Percentiles rank a stretch among this genome's conserved stretches.
Conservation (phyloP, 2,113 vertebrate genomes). For the Parus major region DNA sequence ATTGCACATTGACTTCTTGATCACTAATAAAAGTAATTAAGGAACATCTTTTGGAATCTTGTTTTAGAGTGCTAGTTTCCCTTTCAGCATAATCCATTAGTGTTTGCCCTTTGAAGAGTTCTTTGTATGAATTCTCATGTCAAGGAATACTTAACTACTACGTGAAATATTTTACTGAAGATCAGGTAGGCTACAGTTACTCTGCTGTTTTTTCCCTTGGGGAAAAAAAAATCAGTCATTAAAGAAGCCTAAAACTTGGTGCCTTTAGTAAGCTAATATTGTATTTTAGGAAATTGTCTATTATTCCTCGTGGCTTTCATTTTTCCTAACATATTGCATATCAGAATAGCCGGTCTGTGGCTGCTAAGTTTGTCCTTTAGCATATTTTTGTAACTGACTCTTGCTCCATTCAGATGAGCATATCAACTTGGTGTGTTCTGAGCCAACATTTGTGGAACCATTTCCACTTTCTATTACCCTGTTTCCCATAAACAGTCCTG, state of each 20-base stretch:
- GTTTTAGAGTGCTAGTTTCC: not conserved
- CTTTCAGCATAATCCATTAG: not conserved
- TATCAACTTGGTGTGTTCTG: not conserved
- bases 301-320: not conserved
- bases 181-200: not conserved
- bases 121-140: not conserved
- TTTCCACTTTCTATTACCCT: not conserved
- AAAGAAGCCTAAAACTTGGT: not conserved
- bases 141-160: not conserved
- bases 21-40: not conserved
- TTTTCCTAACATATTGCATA: not conserved
- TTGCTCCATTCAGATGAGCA: not conserved
- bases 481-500: not conserved
- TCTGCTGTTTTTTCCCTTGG: not conserved
- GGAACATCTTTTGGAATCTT: not conserved
- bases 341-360: not conserved
- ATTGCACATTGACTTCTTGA: not conserved
- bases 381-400: not conserved
- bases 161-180: not conserved
- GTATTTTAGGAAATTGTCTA: not conserved
- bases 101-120: not conserved
- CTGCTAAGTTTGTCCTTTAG: not conserved
- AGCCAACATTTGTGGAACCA: not conserved
- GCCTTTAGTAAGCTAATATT: not conserved
- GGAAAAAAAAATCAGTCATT: not conserved